A percentile compares a stretch with the other conserved stretches of the same genome.
These are phyloP conservation scores for Rhamphomyia laevipes DNA, from an alignment of 2,888 invertebrate species.

Conservation along the genomic window DNA sequence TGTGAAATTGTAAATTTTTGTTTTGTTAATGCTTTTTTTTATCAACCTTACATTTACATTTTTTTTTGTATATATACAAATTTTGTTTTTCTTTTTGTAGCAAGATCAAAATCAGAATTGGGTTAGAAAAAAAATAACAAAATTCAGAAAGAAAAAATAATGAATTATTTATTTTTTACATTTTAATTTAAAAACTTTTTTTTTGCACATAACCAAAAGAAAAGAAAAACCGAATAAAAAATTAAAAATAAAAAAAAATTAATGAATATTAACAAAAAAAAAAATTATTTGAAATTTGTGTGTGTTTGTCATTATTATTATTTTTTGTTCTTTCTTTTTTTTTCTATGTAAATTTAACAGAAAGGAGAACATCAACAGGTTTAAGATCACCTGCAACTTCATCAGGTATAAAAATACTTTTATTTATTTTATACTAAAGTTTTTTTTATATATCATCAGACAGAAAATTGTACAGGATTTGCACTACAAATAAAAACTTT, in stretches of 20 bases:
- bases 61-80: neutral
- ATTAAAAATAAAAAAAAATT: neutral
- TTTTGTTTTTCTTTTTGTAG: neutral
- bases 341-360: conserved; percentile 14
- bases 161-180: neutral
- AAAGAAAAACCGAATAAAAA: no score
- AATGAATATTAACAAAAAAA: neutral
- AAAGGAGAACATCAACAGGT: conserved; percentile 22
- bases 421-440: no score
- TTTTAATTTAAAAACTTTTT: neutral
- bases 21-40: neutral
- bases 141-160: no score
- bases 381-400: conserved; percentile 22
- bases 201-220: no score
- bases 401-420: conserved; percentile 17
- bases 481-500: no score
- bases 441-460: no score
- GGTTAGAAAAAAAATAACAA: neutral
- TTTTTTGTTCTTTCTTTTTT: conserved; percentile 1
- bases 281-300: neutral
- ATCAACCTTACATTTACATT: neutral
- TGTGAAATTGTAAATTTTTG: neutral
- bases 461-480: no score
- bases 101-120: neutral
- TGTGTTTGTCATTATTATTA: neutral